A percentile compares a stretch with the other conserved stretches of the same genome.
These are phyloP conservation scores for Crypturellus tataupa DNA, from an alignment of 2,797 vertebrate species.

Conservation along the genomic window DNA sequence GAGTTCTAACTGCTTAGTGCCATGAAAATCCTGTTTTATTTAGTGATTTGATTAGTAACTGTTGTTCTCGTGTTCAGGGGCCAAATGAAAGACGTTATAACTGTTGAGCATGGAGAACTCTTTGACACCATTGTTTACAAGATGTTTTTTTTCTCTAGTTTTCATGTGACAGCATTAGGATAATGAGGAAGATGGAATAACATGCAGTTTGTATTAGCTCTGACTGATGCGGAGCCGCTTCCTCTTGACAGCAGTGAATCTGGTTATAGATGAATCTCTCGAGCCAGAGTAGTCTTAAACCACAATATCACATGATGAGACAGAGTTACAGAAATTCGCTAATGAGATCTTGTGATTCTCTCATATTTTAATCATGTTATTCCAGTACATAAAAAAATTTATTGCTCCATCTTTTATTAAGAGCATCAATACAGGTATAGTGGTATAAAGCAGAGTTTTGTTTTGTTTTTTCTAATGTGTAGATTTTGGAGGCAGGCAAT, in stretches of 20 bases:
- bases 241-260: neutral
- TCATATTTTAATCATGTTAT: neutral
- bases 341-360: neutral
- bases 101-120: neutral
- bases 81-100: neutral
- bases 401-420: neutral
- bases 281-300: neutral
- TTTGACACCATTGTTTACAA: too few species aligned
- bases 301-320: neutral
- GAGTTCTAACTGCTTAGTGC: neutral
- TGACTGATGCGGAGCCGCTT: neutral
- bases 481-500: neutral
- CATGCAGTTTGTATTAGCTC: neutral
- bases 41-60: neutral
- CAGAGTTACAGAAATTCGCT: neutral
- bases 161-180: rapidly evolving
- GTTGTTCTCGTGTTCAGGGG: neutral
- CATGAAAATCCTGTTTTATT: neutral
- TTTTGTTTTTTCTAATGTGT: neutral
- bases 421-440: neutral
- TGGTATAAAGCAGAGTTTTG: neutral
- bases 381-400: neutral
- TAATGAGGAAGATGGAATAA: neutral
- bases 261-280: neutral
- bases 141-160: neutral